phyloP scores from a whole-genome alignment of 1,140 invertebrate genomes.

The Nasonia longicornis region DNA sequence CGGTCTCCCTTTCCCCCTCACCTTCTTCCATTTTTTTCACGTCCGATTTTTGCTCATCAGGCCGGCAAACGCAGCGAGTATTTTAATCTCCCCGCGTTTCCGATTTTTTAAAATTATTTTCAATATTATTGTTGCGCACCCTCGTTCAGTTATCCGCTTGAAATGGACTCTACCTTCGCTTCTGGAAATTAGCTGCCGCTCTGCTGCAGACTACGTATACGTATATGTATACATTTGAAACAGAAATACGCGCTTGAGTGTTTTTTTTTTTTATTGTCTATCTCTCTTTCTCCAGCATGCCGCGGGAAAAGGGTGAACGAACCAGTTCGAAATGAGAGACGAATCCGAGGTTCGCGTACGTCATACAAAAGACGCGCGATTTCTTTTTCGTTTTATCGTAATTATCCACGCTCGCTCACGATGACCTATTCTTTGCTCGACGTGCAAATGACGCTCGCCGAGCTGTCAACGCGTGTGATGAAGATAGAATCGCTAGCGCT shows the following conservation, averaged over 20 bases:
- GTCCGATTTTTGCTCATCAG: conserved; percentile 27
- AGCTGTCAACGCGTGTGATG: not conserved
- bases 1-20: not conserved
- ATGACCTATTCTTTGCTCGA: not conserved
- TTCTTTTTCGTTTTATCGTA: not conserved
- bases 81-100: conserved; percentile 38
- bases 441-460: not conserved
- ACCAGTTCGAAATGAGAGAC: not conserved
- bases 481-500: not conserved
- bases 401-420: not conserved
- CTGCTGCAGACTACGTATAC: conserved; percentile 45
- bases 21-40: not conserved
- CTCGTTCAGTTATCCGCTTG: conserved; percentile 51
- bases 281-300: conserved; percentile 43
- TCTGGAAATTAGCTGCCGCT: conserved; percentile 51
- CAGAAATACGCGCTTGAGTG: conserved; percentile 20
- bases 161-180: conserved; percentile 54
- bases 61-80: not conserved
- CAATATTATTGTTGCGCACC: conserved; percentile 37
- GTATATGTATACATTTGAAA: conserved; percentile 1
- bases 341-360: conserved; percentile 15
- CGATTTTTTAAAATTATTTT: conserved; percentile 40
- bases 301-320: conserved; percentile 33
- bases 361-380: too few species aligned
- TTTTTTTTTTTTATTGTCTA: conserved; percentile 42